Base-by-base conservation (phyloP, 2,888 invertebrate species). In the Hoplodrina ambigua region DNA sequence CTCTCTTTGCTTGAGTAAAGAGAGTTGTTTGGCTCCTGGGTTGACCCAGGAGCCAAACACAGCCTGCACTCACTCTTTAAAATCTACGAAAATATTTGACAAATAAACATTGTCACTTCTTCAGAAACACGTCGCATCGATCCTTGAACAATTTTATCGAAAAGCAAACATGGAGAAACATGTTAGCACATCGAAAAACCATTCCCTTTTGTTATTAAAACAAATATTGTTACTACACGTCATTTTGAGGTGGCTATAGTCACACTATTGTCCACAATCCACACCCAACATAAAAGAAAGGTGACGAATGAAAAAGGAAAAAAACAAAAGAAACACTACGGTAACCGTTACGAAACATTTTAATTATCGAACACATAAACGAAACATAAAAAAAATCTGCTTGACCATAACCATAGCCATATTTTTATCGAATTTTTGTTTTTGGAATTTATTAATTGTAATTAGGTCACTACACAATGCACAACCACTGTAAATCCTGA, bases 71-170 rank as follows among this genome's bases (percentile, higher is more conserved):
- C 33, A 55, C 33, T n/a, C 37, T 53, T 10, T 6, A 17, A 62
- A 30, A 54, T 54, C 19, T 5, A 53, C 15, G n/a, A 46, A 20
- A 30, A 53, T 53, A 37, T 63, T 56, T 11, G 25, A 1, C 8
- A 52, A 37, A 33, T 19, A 65, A 69, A 65, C 57, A 20, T 11
- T n/a, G 54, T n/a, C 30, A 70, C 58, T 79, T 69, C 71, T 62
- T 69, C 77, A 77, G 69, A 72, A 72, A 58, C 57, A 57, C 33
- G 46, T 72, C 55, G 25, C 49, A 33, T 49, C 67, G 30, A 75
- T 55, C 72, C 75, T 71, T 71, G 56, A 65, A 69, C 41, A 33
- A 25, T 60, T 52, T 69, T 80, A 82, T 85, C 85, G 57, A 49
- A 52, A 8, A 44, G 61, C 74, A 81, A 85, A 82, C 62, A 80